Conservation (phyloP, 2,888 invertebrate species). For the Phania funesta region DNA sequence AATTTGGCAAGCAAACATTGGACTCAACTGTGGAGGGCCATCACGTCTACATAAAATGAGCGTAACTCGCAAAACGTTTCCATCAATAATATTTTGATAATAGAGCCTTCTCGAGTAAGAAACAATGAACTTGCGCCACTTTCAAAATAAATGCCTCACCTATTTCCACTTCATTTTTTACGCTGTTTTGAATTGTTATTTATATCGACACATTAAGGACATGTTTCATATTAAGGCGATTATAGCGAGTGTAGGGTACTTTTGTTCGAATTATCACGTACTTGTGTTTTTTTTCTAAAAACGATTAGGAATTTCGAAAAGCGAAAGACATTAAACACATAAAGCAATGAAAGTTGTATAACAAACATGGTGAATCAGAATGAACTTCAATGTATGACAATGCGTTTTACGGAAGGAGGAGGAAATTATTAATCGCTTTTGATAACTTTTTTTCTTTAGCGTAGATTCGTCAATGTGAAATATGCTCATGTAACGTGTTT, state of each 20-base stretch:
- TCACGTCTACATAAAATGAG: too few relatives aligned
- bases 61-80: too few relatives aligned
- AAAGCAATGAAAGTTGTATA: constrained; percentile 63
- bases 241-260: constrained; percentile 25
- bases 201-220: not conserved
- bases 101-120: too few relatives aligned
- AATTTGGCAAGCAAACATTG: too few relatives aligned
- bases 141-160: too few relatives aligned
- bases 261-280: not conserved
- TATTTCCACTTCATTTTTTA: too few relatives aligned
- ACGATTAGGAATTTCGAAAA: constrained; percentile 57
- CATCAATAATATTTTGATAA: too few relatives aligned
- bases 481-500: constrained; percentile 10
- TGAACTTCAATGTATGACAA: not conserved
- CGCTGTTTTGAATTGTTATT: not conserved
- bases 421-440: not conserved
- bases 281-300: not conserved
- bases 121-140: too few relatives aligned
- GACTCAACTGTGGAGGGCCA: too few relatives aligned
- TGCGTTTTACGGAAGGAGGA: not conserved
- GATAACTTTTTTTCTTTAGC: constrained; percentile 5
- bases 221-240: not conserved
- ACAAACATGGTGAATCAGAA: constrained; percentile 56
- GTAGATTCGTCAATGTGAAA: constrained; percentile 36
- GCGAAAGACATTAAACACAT: constrained; percentile 13